Base-by-base conservation (phyloP, 23 tunicate species). In the Aplidium turbinatum region DNA sequence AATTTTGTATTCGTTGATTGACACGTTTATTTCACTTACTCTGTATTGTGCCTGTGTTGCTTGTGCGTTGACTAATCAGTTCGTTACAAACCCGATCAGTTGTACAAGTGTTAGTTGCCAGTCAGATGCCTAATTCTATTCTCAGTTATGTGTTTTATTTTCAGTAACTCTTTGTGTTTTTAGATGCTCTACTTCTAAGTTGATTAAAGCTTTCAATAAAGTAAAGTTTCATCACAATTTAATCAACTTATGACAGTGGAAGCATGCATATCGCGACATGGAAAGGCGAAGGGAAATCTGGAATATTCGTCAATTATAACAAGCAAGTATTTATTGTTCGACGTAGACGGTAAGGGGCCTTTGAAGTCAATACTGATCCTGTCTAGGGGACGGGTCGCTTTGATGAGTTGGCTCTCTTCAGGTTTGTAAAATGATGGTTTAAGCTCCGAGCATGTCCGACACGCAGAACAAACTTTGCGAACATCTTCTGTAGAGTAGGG, bases 401-500 rank as follows among this genome's bases (percentile, higher is more conserved):
- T 73, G 47, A 73, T 73, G 32, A 73, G 71, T 22, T 26, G 18
- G 6, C 13, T 6, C 16, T 35, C 7, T 54, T 21, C 2, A 13
- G 34, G 9, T 24, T 46, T 57, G 28, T 73, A 35, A 58, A 58
- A 73, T 4, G 4, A 16, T 6, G 71, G 79, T 33, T 73, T 73
- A 25, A 40, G 35, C 25, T 73, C 79, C 5, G 16, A 4, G 33
- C 79, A 73, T 16, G 33, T 45, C 3, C 33, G 47, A 34, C 71
- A 73, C 16, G 53, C 5, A 2, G 30, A 73, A 70, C 79, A 58
- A 6, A 56, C 67, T 57, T 31, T 58, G 23, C 70, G 70, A 31
- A 73, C 79, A 3, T 73, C 70, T 58, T 73, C 71, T 4, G 47
- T 33, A 23, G 71, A 73, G 25, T 57, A 58, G 3, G 79, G 70